These are phyloP conservation scores for Lepidothrix coronata DNA, from an alignment of 2,113 vertebrate genomes.

Conservation along the genomic window DNA sequence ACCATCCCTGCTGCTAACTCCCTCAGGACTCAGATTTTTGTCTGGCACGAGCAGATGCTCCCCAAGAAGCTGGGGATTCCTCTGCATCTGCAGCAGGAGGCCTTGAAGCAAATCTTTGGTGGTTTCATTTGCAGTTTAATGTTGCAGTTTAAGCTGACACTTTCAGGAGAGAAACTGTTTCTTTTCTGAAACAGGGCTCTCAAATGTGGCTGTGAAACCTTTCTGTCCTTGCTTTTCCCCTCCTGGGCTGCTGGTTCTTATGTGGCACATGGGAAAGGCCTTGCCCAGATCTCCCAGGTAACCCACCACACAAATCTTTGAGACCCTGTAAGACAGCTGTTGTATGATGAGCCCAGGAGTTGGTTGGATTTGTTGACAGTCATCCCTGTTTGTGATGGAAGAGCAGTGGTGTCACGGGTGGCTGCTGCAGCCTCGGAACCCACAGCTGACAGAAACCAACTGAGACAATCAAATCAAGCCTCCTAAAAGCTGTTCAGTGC, in stretches of 20 bases:
- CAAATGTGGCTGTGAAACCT: background rate
- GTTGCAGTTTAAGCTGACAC: background rate
- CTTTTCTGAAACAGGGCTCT: background rate
- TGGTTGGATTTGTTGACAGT: background rate
- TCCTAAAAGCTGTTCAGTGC: background rate
- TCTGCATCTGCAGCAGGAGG: background rate
- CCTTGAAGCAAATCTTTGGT: background rate
- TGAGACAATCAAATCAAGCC: background rate
- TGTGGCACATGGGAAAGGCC: background rate
- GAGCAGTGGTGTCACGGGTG: accelerated
- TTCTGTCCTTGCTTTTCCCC: background rate
- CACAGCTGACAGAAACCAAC: background rate
- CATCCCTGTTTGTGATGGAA: background rate
- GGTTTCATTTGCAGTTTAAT: background rate
- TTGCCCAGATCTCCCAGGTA: background rate
- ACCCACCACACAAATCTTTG: background rate
- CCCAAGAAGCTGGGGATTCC: background rate
- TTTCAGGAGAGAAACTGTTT: background rate
- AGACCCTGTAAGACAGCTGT: background rate
- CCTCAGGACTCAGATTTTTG: background rate
- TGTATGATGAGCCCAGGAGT: background rate
- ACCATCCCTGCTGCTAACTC: background rate
- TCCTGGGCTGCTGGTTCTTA: background rate
- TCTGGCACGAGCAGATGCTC: background rate
- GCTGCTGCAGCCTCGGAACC: accelerated